phyloP scores from a whole-genome alignment of 2,888 invertebrate species.

The Acleris cristana region DNA sequence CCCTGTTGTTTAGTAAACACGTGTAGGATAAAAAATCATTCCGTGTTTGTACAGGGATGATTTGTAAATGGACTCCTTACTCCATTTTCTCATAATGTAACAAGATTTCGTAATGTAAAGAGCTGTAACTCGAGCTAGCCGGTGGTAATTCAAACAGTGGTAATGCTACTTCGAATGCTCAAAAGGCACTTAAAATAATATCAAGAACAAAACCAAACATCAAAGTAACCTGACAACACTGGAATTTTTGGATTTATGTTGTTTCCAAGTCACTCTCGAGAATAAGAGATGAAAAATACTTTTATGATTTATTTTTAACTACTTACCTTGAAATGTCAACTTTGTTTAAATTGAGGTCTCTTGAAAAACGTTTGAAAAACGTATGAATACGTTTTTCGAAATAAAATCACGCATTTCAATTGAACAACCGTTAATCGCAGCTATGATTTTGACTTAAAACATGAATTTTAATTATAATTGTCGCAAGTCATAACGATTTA shows the following conservation, averaged over 20 bases:
- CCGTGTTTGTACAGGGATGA: too few relatives aligned
- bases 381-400: conserved; percentile 1
- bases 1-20: too few relatives aligned
- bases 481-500: too few relatives aligned
- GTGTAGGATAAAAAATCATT: too few relatives aligned
- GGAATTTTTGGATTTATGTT: conserved; percentile 56
- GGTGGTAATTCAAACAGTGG: conserved; percentile 16
- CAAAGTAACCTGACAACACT: conserved; percentile 52
- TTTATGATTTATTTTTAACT: conserved; percentile 46
- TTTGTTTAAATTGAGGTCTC: conserved; percentile 21
- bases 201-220: conserved; percentile 49
- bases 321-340: conserved; percentile 43
- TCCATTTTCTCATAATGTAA: conserved; percentile 1
- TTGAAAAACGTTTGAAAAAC: conserved; percentile 18
- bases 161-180: conserved; percentile 40
- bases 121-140: conserved; percentile 5
- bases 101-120: conserved; percentile 2
- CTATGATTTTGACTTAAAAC: too few relatives aligned
- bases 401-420: background rate
- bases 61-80: background rate
- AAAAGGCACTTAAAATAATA: conserved; percentile 47
- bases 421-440: too few relatives aligned
- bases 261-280: conserved; percentile 50
- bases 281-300: conserved; percentile 50
- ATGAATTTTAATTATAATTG: too few relatives aligned